Evolutionary conservation across 2,113 vertebrate genomes (phyloP).

Genomic region (Asarcornis scutulata): DNA sequence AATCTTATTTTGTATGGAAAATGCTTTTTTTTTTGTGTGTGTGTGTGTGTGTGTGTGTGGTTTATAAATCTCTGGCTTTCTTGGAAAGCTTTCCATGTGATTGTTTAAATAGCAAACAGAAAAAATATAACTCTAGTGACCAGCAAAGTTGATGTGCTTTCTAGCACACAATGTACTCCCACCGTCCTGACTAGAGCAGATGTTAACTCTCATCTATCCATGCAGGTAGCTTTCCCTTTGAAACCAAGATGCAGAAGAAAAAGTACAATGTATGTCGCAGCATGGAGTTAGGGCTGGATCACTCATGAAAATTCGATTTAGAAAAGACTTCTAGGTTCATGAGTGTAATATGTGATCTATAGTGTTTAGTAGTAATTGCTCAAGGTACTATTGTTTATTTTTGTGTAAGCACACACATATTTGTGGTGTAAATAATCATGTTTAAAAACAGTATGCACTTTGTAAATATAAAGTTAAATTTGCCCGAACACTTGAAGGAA

Average conservation of each 20-base stretch:
- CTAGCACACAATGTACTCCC: neutral
- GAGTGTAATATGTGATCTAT: neutral
- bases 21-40: neutral
- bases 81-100: neutral
- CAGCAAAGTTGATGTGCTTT: neutral
- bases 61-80: neutral
- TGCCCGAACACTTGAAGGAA: neutral
- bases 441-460: neutral
- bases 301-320: neutral
- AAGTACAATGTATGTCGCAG: neutral
- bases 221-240: neutral
- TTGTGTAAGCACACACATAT: neutral
- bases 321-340: neutral
- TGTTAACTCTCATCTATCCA: neutral
- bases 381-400: neutral
- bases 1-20: neutral
- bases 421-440: neutral
- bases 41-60: neutral
- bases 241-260: neutral
- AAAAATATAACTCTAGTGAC: neutral
- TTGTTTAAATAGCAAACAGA: neutral
- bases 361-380: neutral
- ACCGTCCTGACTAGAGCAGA: neutral
- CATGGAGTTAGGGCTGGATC: fast-evolving
- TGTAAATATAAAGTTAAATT: neutral